Evolutionary conservation across 2,797 vertebrate species (phyloP), one percentile per base, ranked within the genome.

Genomic region (Myotis findleyi): DNA sequence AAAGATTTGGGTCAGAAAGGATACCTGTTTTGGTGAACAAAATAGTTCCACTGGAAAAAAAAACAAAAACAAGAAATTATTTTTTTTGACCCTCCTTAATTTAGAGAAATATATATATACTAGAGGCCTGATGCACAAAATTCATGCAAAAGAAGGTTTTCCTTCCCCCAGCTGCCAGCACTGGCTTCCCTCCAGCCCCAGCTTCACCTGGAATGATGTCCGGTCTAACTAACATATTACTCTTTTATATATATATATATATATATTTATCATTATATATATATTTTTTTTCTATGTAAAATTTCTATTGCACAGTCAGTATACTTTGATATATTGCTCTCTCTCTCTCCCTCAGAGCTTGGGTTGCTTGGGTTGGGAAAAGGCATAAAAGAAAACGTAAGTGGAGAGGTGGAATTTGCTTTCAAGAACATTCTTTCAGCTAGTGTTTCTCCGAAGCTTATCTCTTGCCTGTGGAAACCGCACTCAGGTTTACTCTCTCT

Each of bases 381-480:
- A 59, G 6, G 13, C 55, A 44, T n/a, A 64, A 44, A 85, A 33
- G 5, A 55, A 36, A 14, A 14, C 17, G 33, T 7, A 81, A 87
- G 27, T 77, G 8, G 64, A 81, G 11, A 79, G 51, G 38, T 72
- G 17, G 6, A 86, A 44, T 30, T 93, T 62, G 83, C 81, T 51
- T 95, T 88, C 83, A 23, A 89, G 84, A 97, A 92, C 41, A 79
- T 55, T 93, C 47, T 85, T 92, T 90, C 57, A 69, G 83, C 81
- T 96, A 97, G 44, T 81, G 62, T 94, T 87, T 77, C 62, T 96
- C 92, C 91, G 36, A 59, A 95, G 94, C 95, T 98, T 98, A 97
- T 97, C 96, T 97, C 91, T 87, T 82, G 75, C 91, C 94, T 85
- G 14, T 53, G 96, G 95, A 79, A 88, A 68, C 7, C 80, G 64